Conservation (phyloP, 2,797 vertebrate species). For the Danio albolineatus region DNA sequence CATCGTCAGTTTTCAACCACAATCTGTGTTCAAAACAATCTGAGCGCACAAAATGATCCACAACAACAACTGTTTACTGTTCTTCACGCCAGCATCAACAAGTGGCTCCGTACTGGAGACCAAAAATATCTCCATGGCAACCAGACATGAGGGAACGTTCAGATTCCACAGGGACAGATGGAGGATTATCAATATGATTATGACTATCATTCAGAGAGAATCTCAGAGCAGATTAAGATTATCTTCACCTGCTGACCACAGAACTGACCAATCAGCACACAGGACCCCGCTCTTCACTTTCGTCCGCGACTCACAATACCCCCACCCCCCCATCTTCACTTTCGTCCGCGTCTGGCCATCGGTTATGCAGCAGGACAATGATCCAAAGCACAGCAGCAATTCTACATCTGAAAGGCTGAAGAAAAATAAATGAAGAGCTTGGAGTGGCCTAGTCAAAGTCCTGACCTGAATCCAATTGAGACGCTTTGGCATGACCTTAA, state of each 20-base stretch:
- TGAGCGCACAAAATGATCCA: neutral
- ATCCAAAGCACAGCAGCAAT: no score
- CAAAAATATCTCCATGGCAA: slow-evolving; percentile 26
- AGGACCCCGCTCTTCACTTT: no score
- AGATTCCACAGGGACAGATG: neutral
- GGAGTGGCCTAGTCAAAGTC: no score
- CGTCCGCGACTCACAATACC: no score
- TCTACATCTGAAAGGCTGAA: no score
- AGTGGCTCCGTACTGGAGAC: neutral
- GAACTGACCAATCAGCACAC: neutral
- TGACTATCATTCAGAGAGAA: neutral
- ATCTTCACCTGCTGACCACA: slow-evolving; percentile 5
- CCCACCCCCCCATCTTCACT: no score
- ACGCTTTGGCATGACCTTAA: no score
- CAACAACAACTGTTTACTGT: neutral
- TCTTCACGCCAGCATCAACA: slow-evolving; percentile 4
- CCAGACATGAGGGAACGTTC: neutral
- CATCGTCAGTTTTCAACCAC: neutral
- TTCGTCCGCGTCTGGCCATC: no score
- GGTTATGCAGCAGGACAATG: no score
- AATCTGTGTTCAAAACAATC: neutral
- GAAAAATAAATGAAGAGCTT: no score
- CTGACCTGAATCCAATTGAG: no score
- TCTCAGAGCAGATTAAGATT: neutral
- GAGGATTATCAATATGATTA: slow-evolving; percentile 3